A percentile compares a stretch with the other conserved stretches of the same genome.
Conservation (phyloP, 2,888 invertebrate genomes). For the Melinaea menophilus region DNA sequence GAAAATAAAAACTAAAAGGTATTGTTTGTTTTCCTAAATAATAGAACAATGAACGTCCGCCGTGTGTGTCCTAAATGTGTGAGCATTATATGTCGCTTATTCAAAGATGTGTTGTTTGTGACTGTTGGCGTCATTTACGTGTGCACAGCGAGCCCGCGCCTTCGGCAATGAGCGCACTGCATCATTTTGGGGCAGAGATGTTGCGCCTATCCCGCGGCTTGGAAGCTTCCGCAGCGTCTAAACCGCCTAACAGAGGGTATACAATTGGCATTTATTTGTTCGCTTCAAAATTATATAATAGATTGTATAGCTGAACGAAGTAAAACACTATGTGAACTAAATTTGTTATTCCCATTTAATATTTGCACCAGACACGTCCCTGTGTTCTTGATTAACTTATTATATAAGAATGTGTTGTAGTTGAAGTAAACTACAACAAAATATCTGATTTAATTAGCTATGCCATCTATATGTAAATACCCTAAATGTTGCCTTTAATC, state of each 20-base stretch:
- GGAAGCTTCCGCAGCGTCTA: slow-evolving; percentile 81
- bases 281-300: slow-evolving; percentile 24
- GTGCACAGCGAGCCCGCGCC: slow-evolving; percentile 85
- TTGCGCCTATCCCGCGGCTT: slow-evolving; percentile 88
- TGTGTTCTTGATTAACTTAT: too few relatives aligned
- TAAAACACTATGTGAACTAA: background rate
- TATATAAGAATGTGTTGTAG: too few relatives aligned
- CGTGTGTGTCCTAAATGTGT: background rate
- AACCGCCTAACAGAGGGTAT: slow-evolving; percentile 72
- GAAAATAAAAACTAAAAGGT: background rate
- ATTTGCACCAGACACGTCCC: too few relatives aligned
- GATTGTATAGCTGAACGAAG: slow-evolving; percentile 15
- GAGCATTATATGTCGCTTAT: slow-evolving; percentile 23
- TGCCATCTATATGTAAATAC: slow-evolving; percentile 19
- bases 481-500: slow-evolving; percentile 19
- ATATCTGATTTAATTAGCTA: background rate
- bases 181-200: slow-evolving; percentile 93
- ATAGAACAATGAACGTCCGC: background rate
- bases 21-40: background rate
- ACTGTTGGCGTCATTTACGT: slow-evolving; percentile 38
- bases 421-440: background rate
- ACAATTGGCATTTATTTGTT: slow-evolving; percentile 62
- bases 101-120: slow-evolving; percentile 34
- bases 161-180: slow-evolving; percentile 89
- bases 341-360: slow-evolving; percentile 1